Conservation (phyloP, 2,113 vertebrate species). For the Cyphomyrus discorhynchus region DNA sequence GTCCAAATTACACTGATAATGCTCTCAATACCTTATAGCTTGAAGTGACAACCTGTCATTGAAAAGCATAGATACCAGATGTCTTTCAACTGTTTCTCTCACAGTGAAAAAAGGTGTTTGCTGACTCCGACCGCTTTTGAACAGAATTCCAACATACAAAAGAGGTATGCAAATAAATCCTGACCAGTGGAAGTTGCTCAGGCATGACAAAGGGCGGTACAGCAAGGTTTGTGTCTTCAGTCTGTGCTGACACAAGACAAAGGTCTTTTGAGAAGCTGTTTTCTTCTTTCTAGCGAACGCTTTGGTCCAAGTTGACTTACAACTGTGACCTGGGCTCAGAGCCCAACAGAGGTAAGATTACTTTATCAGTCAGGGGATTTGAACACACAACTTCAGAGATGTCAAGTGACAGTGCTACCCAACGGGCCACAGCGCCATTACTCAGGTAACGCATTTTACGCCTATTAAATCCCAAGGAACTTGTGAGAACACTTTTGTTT, state of each 20-base stretch:
- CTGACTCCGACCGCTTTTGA: not conserved
- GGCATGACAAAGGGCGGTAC: not conserved
- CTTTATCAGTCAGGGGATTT: not conserved
- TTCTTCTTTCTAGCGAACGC: not conserved
- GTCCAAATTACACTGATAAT: not conserved
- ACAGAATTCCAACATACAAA: not conserved
- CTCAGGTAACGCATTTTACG: not conserved
- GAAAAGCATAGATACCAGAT: not conserved
- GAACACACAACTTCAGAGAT: not conserved
- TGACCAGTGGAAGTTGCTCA: not conserved
- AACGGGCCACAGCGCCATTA: not conserved
- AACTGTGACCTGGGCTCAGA: not conserved
- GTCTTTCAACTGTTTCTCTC: not conserved
- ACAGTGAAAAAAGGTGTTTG: not conserved
- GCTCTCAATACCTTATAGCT: not conserved
- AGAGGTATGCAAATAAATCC: not conserved
- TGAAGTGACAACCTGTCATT: not conserved
- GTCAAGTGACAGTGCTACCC: not conserved
- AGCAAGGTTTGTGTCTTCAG: not conserved
- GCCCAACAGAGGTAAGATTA: not conserved
- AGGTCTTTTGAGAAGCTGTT: not conserved
- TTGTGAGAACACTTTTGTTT: not conserved
- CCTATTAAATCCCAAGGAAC: not conserved
- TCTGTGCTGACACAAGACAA: not conserved
- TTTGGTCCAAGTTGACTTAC: not conserved